These are phyloP conservation scores for Corvus moneduloides DNA, from an alignment of 2,113 vertebrate genomes.

Conservation along the genomic window DNA sequence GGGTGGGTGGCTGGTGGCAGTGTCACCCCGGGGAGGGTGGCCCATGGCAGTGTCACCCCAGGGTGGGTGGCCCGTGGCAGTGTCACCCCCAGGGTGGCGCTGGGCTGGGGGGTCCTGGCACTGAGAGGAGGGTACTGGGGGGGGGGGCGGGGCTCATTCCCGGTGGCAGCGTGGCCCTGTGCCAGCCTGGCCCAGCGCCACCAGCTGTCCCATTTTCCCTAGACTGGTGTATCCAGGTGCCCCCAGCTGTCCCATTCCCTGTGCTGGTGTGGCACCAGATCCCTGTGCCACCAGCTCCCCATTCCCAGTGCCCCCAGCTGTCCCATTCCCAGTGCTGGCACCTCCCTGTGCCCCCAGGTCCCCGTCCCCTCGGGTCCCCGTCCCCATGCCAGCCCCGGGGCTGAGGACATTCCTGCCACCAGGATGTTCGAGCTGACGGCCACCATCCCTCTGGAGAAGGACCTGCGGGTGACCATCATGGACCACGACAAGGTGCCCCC, in stretches of 20 bases:
- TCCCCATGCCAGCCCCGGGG: background rate
- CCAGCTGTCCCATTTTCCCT: background rate
- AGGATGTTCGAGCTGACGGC: constrained; percentile 72
- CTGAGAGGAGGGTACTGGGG: accelerated
- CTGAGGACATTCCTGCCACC: background rate
- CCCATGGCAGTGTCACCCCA: too few species aligned
- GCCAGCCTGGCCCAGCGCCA: background rate
- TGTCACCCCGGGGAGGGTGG: too few species aligned
- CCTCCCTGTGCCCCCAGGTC: background rate
- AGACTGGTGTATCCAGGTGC: too few species aligned
- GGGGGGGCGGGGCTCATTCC: background rate
- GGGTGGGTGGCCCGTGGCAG: background rate
- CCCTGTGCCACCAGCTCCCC: too few species aligned
- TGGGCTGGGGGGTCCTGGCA: background rate
- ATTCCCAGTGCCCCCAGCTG: too few species aligned
- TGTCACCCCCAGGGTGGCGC: too few species aligned
- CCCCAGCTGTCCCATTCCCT: background rate
- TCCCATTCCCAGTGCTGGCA: too few species aligned
- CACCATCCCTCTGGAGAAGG: constrained; percentile 74
- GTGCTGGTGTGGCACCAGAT: too few species aligned
- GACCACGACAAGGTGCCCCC: constrained; percentile 70
- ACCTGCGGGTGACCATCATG: constrained; percentile 66
- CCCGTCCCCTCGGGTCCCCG: background rate
- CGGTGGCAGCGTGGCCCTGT: too few species aligned
- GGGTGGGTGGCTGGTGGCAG: background rate